Evolutionary conservation across 53 echinoderm and acorn worm species (phyloP).

Genomic region (Hippasteria phrygiana): DNA sequence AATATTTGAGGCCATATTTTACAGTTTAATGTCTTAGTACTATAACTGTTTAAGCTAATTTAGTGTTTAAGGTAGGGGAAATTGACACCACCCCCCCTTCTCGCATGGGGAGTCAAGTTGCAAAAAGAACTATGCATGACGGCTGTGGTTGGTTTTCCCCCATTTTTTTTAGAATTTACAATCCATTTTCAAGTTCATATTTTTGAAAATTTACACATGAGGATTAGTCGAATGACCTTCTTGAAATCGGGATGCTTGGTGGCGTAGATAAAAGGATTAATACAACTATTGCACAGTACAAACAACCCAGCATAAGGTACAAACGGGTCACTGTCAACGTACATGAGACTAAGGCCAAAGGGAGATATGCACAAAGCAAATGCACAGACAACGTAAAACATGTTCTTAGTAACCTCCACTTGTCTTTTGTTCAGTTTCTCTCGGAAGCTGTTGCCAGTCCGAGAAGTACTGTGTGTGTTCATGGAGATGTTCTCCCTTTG

Average conservation of each 20-base stretch:
- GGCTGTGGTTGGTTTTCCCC: no score
- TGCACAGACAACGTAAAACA: slow-evolving; percentile 91
- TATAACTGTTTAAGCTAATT: no score
- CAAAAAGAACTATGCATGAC: no score
- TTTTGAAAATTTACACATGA: slow-evolving; percentile 67
- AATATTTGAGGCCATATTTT: no score
- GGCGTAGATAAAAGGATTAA: slow-evolving; percentile 88
- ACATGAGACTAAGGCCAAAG: slow-evolving; percentile 80
- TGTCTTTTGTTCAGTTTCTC: slow-evolving; percentile 74
- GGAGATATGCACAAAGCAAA: slow-evolving; percentile 92
- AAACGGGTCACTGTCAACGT: slow-evolving; percentile 81
- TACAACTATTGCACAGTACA: slow-evolving; percentile 80
- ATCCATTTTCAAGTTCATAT: no score
- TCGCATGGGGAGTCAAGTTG: no score
- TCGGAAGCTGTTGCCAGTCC: background rate
- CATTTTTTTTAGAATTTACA: no score
- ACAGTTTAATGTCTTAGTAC: no score
- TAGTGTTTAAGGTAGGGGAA: no score
- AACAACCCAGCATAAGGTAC: slow-evolving; percentile 87
- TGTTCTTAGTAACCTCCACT: slow-evolving; percentile 90
- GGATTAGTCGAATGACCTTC: slow-evolving; percentile 80
- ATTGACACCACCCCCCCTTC: no score
- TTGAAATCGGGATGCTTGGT: slow-evolving; percentile 94
- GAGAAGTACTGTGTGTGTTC: background rate
- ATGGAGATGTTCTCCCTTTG: background rate